Conservation (phyloP, 2,888 invertebrate genomes). For the Cylloceria caligata region DNA sequence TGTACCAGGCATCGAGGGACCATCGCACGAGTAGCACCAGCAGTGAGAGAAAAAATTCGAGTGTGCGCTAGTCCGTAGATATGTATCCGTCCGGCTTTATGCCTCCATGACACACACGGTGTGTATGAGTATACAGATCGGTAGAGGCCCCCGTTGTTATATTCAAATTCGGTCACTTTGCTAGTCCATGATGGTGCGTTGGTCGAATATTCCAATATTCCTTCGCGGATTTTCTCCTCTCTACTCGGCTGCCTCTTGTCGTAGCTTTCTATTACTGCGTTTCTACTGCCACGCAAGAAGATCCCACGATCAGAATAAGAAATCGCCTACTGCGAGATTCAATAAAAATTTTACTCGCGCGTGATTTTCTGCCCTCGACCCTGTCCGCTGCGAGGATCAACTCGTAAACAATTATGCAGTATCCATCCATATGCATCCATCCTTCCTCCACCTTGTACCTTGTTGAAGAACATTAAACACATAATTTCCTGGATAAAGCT, state of each 20-base stretch:
- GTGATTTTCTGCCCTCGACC: conserved; percentile 44
- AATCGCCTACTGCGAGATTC: conserved; percentile 58
- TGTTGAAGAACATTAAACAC: conserved; percentile 1
- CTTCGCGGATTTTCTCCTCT: conserved; percentile 34
- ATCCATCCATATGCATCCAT: background rate
- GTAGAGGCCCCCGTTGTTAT: conserved; percentile 77
- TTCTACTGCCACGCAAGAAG: conserved; percentile 42
- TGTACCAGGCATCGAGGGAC: conserved; percentile 23
- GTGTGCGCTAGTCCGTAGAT: conserved; percentile 74
- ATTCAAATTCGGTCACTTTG: conserved; percentile 82
- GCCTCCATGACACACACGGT: conserved; percentile 72
- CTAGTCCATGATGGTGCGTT: conserved; percentile 79
- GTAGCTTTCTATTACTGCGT: conserved; percentile 44
- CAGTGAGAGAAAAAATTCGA: conserved; percentile 58
- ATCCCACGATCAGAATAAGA: conserved; percentile 68
- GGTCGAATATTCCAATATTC: conserved; percentile 79
- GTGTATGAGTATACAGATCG: conserved; percentile 75
- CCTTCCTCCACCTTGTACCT: background rate
- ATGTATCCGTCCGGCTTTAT: conserved; percentile 81
- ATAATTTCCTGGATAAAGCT: conserved; percentile 33
- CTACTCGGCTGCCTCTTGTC: background rate
- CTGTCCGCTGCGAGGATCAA: conserved; percentile 24
- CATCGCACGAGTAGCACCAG: conserved; percentile 28
- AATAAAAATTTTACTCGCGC: conserved; percentile 45
- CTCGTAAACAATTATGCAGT: conserved; percentile 40